phyloP scores from a whole-genome alignment of 2,113 vertebrate genomes.

The Numida meleagris region DNA sequence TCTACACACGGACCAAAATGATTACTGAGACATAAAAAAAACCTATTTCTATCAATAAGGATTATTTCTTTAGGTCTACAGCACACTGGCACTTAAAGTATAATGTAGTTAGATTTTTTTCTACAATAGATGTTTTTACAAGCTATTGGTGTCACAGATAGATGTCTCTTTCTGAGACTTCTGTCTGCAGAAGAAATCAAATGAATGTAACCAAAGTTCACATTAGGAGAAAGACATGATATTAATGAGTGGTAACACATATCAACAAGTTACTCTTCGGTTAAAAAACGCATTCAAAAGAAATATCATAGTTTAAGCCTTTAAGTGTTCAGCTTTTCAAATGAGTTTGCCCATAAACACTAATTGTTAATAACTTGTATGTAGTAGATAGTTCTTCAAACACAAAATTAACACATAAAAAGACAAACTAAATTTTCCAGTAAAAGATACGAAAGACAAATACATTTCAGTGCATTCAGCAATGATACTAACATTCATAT shows the following conservation, averaged over 20 bases:
- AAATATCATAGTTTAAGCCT: slow-evolving; percentile 45
- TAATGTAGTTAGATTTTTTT: slow-evolving; percentile 23
- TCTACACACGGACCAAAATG: background rate
- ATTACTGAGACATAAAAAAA: slow-evolving; percentile 21
- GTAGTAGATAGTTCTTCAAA: slow-evolving; percentile 43
- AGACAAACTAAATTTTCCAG: slow-evolving; percentile 32
- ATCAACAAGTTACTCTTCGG: slow-evolving; percentile 57
- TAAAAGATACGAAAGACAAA: slow-evolving; percentile 25
- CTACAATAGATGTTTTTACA: slow-evolving; percentile 42
- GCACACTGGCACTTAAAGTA: slow-evolving; percentile 15
- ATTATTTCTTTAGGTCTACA: slow-evolving; percentile 35
- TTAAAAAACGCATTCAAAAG: slow-evolving; percentile 48
- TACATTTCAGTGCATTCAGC: background rate
- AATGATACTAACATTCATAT: background rate
- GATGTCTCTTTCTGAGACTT: slow-evolving; percentile 37
- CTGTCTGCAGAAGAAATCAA: slow-evolving; percentile 56
- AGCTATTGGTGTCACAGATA: background rate
- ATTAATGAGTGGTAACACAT: slow-evolving; percentile 2
- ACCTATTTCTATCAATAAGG: slow-evolving; percentile 38
- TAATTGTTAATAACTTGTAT: slow-evolving; percentile 55
- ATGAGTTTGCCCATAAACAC: slow-evolving; percentile 45
- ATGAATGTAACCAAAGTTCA: slow-evolving; percentile 52
- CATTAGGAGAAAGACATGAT: slow-evolving; percentile 41
- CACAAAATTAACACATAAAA: slow-evolving; percentile 56
- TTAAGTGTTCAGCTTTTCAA: slow-evolving; percentile 44